Evolutionary conservation across 2,888 invertebrate genomes (phyloP), one percentile per base, ranked within the genome.

Genomic region (Andrena bucephala): DNA sequence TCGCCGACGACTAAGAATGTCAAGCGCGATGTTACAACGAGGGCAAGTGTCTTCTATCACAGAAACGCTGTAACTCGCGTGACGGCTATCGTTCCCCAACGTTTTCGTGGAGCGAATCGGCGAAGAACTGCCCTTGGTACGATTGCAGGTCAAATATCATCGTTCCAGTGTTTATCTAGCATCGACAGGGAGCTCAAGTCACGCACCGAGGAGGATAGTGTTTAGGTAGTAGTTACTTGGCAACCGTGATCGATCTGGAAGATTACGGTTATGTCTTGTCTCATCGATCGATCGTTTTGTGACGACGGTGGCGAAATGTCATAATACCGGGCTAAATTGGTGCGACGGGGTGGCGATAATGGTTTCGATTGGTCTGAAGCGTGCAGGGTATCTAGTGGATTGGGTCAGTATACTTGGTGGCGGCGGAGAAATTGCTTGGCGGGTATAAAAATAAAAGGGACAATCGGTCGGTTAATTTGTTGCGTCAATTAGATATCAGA

Each of bases 191-290:
- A 16, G 16, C 36, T 57, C 2, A 3, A 73, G 66, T 75, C 42
- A 78, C 54, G 70, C 76, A 59, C 5, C 65, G 59, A 42, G 63
- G 66, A 74, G 60, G 57, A 80, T 67, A 68, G 67, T 89, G 89
- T 91, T 90, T 90, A 88, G 88, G 86, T 85, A 83, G 83, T 84
- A 85, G 88, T 91, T 90, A 89, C 89, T 85, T 87, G 87, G 90
- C 90, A 90, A 91, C 91, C 74, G 80, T 78, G 80, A 89, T 90
- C 84, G 87, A 85, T 89, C 52, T 52, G 57, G 16, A 3, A 78
- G 67, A 82, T 87, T 83, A 77, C 50, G 8, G 59, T 62, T 62
- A 74, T 52, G 70, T 63, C 72, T 76, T 65, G 77, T 66, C 67
- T 77, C 13, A 77, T 84, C 73, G 79, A 84, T 79, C 86, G 83